These are phyloP conservation scores for Gallinago jamesoni DNA, from an alignment of 2,113 vertebrate species.

Conservation along the genomic window DNA sequence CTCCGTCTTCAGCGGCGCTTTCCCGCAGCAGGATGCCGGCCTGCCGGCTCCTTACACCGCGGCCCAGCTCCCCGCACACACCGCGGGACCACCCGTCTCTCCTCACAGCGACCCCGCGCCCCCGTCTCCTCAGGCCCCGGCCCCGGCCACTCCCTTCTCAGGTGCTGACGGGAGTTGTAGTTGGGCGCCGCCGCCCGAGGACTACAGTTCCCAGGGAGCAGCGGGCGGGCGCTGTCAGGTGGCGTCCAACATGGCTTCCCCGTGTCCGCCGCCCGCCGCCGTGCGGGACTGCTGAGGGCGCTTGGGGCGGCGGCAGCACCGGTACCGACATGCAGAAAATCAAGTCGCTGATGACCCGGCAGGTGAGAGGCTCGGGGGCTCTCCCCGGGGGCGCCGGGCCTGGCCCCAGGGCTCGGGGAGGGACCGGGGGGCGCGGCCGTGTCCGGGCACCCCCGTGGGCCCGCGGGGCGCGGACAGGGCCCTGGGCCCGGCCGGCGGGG, in stretches of 20 bases:
- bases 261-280: neutral
- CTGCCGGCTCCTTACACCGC: fast-evolving
- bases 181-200: neutral
- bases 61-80: neutral
- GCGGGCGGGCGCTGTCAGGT: constrained; percentile 47
- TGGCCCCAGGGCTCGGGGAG: neutral
- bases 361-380: constrained; percentile 78
- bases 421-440: neutral
- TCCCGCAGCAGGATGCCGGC: fast-evolving
- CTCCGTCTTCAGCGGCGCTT: fast-evolving
- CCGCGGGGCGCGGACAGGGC: neutral
- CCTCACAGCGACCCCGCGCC: fast-evolving
- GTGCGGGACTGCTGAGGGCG: neutral
- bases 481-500: neutral
- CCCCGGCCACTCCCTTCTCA: fast-evolving
- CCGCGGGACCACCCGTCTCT: no score
- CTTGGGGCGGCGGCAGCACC: neutral
- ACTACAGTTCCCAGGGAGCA: constrained; percentile 69
- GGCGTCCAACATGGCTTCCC: constrained; percentile 74
- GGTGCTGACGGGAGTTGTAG: constrained; percentile 8
- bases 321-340: constrained; percentile 91
- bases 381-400: neutral
- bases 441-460: neutral
- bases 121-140: no score
- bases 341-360: constrained; percentile 94